Evolutionary conservation across 2,888 invertebrate species (phyloP), one percentile per base, ranked within the genome.

Genomic region (Melanargia galathea): DNA sequence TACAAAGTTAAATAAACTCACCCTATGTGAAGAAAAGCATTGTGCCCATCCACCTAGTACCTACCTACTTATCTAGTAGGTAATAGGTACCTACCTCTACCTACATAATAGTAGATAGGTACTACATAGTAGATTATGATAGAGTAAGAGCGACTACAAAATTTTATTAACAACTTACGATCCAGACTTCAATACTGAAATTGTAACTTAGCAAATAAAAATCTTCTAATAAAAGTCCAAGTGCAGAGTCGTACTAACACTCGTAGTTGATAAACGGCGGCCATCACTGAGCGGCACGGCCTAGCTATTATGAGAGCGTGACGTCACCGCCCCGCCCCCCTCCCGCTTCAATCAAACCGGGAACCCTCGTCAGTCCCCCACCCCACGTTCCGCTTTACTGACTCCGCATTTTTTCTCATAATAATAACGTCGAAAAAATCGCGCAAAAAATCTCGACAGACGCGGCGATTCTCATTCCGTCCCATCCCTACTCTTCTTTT

Each of bases 271-370:
- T 87, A 89, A 86, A 87, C 86, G 89, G 90, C 90, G 87, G 91
- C 91, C 91, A 91, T 91, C 88, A 87, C 87, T 90, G 91, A 84
- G 84, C 82, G 88, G 86, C 86, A 83, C 83, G 86, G 87, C 89
- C 90, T 90, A n/a, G n/a, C n/a, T n/a, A 90, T 91, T 90, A 90
- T 90, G 84, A 90, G 90, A 87, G 87, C 84, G 84, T 90, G 91
- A 91, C 90, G 91, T 91, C 91, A 91, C 88, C 83, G 90, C 90
- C 90, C 90, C 90, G 88, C 89, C 88, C 87, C n/a, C 86, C 87
- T 83, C 88, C 85, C 80, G 85, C 86, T 89, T 89, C 90, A 88
- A 90, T 89, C 90, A 90, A 86, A 87, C 84, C 77, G 88, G 89
- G 90, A 88, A 90, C 90, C 91, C 91, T 90, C 90, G 89, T 90